Conservation (phyloP, 92 coral and sea anemone species). For the Paramuricea clavata region DNA sequence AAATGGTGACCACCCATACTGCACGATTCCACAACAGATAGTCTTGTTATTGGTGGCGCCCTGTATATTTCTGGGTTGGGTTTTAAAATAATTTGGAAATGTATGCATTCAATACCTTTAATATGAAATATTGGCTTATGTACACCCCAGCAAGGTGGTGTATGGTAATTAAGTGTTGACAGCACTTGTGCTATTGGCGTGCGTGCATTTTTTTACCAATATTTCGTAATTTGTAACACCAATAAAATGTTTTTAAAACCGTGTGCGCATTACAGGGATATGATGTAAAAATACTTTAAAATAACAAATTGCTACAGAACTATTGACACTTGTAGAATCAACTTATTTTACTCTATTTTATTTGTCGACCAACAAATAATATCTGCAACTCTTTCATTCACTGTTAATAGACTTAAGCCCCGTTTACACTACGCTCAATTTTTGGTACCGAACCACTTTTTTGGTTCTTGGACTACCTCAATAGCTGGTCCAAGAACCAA, state of each 20-base stretch:
- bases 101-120: neutral
- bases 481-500: no score
- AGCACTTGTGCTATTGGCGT: neutral
- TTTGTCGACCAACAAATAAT: no score
- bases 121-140: constrained; percentile 28
- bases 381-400: no score
- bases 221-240: neutral
- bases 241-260: neutral
- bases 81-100: neutral
- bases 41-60: constrained; percentile 7
- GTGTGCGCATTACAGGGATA: neutral
- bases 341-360: no score
- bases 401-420: no score
- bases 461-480: no score
- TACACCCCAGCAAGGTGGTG: neutral
- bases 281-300: neutral
- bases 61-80: constrained; percentile 13
- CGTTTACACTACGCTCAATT: no score
- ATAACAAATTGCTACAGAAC: no score
- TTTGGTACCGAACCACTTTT: no score
- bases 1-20: constrained; percentile 32
- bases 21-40: constrained; percentile 24
- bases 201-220: neutral
- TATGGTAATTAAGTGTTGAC: neutral
- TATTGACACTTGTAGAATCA: no score